A percentile compares a stretch with the other conserved stretches of the same genome.
phyloP scores from a whole-genome alignment of 2,888 invertebrate species.

The Eustalomyia histrio region DNA sequence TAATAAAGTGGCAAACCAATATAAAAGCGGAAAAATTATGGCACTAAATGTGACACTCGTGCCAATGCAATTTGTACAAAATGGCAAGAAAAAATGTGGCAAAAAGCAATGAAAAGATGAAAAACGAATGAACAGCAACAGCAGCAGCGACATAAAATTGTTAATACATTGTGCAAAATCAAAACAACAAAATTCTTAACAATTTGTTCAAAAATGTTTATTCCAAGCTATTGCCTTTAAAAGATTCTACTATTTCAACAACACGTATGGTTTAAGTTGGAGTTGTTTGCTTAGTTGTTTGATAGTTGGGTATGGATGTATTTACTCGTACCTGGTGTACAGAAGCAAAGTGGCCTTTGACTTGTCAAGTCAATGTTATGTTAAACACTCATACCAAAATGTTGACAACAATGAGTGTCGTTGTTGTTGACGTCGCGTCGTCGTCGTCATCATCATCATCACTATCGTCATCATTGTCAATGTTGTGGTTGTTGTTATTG shows the following conservation, averaged over 20 bases:
- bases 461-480: conserved; percentile 18
- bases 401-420: conserved; percentile 63
- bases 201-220: conserved; percentile 37
- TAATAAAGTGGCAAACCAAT: conserved; percentile 25
- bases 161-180: conserved; percentile 32
- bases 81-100: neutral
- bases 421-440: too few species aligned
- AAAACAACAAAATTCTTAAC: conserved; percentile 37
- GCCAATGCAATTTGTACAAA: conserved; percentile 61
- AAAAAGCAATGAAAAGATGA: conserved; percentile 1
- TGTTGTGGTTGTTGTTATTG: conserved; percentile 13
- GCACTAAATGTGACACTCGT: conserved; percentile 62
- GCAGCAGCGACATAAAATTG: conserved; percentile 28
- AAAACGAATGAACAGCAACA: conserved; percentile 24
- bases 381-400: conserved; percentile 63
- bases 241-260: neutral
- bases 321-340: conserved; percentile 29
- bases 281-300: conserved; percentile 6
- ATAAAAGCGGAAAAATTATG: conserved; percentile 41
- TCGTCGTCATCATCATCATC: conserved; percentile 51
- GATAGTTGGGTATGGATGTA: neutral
- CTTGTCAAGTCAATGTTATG: conserved; percentile 67
- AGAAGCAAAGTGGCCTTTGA: conserved; percentile 68
- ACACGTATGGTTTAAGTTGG: neutral
- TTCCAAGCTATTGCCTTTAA: conserved; percentile 31